A percentile compares a stretch with the other conserved stretches of the same genome.
phyloP scores from a whole-genome alignment of 2,797 vertebrate species.

The Salmo trutta region DNA sequence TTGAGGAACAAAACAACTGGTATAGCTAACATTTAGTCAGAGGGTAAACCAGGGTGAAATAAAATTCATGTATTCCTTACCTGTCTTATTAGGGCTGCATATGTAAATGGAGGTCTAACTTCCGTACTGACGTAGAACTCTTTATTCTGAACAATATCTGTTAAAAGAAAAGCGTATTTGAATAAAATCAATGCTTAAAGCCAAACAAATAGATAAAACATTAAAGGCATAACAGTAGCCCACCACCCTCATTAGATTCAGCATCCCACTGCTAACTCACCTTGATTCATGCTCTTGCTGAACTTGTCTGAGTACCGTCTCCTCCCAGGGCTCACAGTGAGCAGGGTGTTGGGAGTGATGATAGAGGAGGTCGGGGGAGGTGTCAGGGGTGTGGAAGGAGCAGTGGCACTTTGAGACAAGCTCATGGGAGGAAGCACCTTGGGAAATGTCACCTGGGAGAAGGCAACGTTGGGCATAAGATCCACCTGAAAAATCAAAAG shows the following conservation, averaged over 20 bases:
- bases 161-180: constrained; percentile 39
- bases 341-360: constrained; percentile 92
- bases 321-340: constrained; percentile 88
- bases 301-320: constrained; percentile 92
- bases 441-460: constrained; percentile 85
- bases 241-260: too few species aligned
- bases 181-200: background rate
- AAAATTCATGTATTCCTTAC: constrained; percentile 64
- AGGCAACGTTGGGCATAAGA: constrained; percentile 87
- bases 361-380: constrained; percentile 88
- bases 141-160: constrained; percentile 99
- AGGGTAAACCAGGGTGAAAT: background rate
- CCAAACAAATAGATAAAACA: constrained; percentile 14
- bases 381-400: constrained; percentile 91
- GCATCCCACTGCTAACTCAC: constrained; percentile 63
- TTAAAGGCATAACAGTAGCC: background rate
- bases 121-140: constrained; percentile 98
- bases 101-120: constrained; percentile 97
- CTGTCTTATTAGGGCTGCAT: constrained; percentile 99
- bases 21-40: background rate
- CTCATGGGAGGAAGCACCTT: constrained; percentile 89
- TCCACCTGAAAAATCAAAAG: constrained; percentile 77
- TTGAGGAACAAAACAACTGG: background rate
- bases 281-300: constrained; percentile 95
- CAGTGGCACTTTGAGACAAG: constrained; percentile 90